Evolutionary conservation across 2,113 vertebrate species (phyloP).

Genomic region (Emberiza fucata): DNA sequence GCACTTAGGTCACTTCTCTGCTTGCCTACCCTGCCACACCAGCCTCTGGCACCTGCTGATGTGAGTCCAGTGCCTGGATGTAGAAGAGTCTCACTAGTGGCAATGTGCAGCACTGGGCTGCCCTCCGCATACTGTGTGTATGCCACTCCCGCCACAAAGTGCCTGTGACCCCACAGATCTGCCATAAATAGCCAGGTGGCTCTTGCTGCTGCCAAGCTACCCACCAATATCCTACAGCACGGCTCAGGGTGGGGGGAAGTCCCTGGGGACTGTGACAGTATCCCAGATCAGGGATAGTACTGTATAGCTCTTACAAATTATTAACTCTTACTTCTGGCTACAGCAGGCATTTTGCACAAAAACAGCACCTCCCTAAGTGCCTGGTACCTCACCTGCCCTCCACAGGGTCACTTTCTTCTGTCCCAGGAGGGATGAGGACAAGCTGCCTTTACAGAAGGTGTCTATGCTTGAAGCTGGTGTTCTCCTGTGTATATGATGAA

Average conservation of each 20-base stretch:
- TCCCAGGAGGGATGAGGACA: neutral
- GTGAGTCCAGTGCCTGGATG: neutral
- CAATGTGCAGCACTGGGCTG: neutral
- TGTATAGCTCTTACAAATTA: neutral
- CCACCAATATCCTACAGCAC: neutral
- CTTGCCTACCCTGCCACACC: neutral
- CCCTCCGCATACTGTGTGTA: neutral
- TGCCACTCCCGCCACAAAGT: neutral
- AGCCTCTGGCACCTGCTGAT: neutral
- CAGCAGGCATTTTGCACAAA: neutral
- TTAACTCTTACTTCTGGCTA: neutral
- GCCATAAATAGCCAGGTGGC: neutral
- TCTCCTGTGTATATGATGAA: neutral
- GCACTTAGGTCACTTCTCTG: neutral
- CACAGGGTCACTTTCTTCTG: neutral
- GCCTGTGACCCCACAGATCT: neutral
- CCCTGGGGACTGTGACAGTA: fast-evolving
- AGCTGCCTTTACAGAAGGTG: neutral
- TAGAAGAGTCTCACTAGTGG: neutral
- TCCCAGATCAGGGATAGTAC: neutral
- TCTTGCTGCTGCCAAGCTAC: neutral
- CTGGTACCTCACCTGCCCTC: neutral
- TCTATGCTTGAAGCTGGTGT: neutral
- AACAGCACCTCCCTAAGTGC: neutral
- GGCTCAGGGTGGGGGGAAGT: neutral